Evolutionary conservation across 1,140 invertebrate species (phyloP), one percentile per base, ranked within the genome.

Genomic region (Rhynchophorus ferrugineus): DNA sequence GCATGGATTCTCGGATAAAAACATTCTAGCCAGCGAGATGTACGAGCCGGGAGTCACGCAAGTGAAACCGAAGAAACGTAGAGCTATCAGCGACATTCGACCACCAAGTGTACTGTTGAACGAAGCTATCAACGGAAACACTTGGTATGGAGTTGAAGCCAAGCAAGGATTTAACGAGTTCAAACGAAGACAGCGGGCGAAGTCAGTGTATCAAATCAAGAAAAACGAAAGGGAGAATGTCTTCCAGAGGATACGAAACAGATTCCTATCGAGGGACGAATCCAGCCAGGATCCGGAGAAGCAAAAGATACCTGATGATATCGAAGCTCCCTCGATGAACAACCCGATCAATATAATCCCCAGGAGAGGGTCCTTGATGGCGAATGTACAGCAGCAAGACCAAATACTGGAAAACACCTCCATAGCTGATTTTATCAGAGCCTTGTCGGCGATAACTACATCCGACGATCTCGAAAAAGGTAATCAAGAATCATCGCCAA

Each of bases 371-470:
- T 53, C 51, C 6, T 35, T 48, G 20, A 17, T 47, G 19, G 33
- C 41, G 2, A 41, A 20, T 17, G 11, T 14, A 2, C 61, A 36
- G 33, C 7, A 8, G n/a, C 61, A 79, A 57, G 77, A 78, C 16
- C 75, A 77, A 61, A 71, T 87, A 17, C 68, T 87, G 35, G 85
- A 88, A 70, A 79, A 86, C 59, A 88, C 85, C 0, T 86, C 82
- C 14, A 69, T 88, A 8, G 84, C 84, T 2, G 85, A 88, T 68
- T 76, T 88, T 16, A 71, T 87, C 11, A 71, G 84, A 22, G 83
- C 83, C 0, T 62, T 89, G 11, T 79, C 83, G 18, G 77, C 46
- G 65, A 70, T 49, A 64, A 69, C 44, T 57, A 62, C 11, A 58
- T 66, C 49, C 3, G 57, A 62, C n/a, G 33, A 22, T 9, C 38